Conservation (phyloP, 2,797 vertebrate genomes). For the Gymnoscopelus braueri region DNA sequence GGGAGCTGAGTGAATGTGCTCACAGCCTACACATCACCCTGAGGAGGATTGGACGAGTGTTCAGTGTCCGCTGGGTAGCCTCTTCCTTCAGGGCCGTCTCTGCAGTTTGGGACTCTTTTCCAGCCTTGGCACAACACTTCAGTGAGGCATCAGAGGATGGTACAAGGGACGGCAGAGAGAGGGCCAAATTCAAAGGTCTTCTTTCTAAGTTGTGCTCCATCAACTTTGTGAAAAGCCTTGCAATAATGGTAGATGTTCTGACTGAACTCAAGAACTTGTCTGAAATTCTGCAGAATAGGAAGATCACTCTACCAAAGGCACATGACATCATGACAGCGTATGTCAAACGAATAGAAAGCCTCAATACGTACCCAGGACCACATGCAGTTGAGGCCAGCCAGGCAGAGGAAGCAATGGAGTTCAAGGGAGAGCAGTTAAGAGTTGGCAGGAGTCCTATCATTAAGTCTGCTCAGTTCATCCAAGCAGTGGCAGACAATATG, state of each 20-base stretch:
- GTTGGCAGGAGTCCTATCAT: conserved; percentile 12
- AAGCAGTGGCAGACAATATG: too few species aligned
- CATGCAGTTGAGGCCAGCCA: conserved; percentile 11
- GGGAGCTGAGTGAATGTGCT: too few species aligned
- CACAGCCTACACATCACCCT: too few species aligned
- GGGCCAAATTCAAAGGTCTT: conserved; percentile 19
- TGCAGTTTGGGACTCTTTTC: conserved; percentile 27
- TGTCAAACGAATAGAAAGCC: conserved; percentile 4
- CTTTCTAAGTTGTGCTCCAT: neutral
- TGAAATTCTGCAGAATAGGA: conserved; percentile 21
- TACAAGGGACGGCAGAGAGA: conserved; percentile 13
- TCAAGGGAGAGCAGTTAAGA: conserved; percentile 18
- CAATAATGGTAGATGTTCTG: conserved; percentile 21
- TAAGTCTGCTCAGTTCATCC: conserved; percentile 1
- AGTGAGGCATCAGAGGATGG: conserved; percentile 19
- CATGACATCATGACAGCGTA: conserved; percentile 8
- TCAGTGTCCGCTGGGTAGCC: conserved; percentile 16
- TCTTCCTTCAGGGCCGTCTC: conserved; percentile 19
- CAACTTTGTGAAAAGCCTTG: conserved; percentile 6
- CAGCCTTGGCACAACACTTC: conserved; percentile 25
- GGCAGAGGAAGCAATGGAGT: conserved; percentile 17
- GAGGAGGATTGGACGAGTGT: too few species aligned
- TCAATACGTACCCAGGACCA: conserved; percentile 9
- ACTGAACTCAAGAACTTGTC: conserved; percentile 27
- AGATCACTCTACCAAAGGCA: too few species aligned